phyloP scores from a whole-genome alignment of 2,113 vertebrate species.

The human (Homo sapiens) region GRCh38 chr3:74695001-74695500 shows the following conservation, averaged over 20 bases:
- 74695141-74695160: too few species aligned
- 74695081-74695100: background rate
- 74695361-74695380: background rate
- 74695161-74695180: background rate
- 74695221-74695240: background rate
- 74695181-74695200: background rate
- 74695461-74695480: background rate
- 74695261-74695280: constrained; percentile 21
- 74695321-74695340: background rate
- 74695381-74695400: constrained; percentile 15
- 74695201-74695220: constrained; percentile 1
- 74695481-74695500: constrained; percentile 51
- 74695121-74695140: background rate
- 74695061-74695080: background rate
- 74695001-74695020: background rate
- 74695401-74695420: constrained; percentile 24
- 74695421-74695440: constrained; percentile 10
- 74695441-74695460: constrained; percentile 13
- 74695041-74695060: background rate
- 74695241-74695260: background rate
- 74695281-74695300: background rate
- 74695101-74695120: background rate
- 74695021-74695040: background rate
- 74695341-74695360: constrained; percentile 26
- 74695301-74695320: constrained; percentile 24